Conservation (phyloP, 2,113 vertebrate species). For the Lanius ludovicianus region DNA sequence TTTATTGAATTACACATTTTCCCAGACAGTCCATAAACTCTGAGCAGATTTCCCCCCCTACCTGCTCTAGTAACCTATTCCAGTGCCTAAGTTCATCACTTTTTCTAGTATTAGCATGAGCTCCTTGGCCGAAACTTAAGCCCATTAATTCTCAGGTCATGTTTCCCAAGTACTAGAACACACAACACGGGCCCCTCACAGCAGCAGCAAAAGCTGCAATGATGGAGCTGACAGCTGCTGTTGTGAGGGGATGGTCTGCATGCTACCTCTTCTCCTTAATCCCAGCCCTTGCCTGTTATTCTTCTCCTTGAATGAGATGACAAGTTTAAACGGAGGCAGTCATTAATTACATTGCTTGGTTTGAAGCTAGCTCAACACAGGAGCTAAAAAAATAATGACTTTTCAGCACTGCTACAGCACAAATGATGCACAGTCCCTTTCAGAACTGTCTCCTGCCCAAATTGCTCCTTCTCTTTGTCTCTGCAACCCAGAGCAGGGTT, state of each 20-base stretch:
- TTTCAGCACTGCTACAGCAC: background rate
- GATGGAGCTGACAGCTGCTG: background rate
- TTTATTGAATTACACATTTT: background rate
- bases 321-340: background rate
- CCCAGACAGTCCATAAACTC: background rate
- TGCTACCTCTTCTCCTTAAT: background rate
- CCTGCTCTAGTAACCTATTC: background rate
- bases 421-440: background rate
- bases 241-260: background rate
- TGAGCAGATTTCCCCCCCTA: background rate
- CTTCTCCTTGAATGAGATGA: background rate
- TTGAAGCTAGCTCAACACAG: background rate
- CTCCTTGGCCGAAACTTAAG: background rate
- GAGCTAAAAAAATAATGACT: background rate
- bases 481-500: background rate
- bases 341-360: background rate
- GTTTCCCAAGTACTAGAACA: background rate
- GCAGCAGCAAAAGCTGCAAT: background rate
- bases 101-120: background rate
- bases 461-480: background rate
- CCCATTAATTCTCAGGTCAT: background rate
- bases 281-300: background rate
- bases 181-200: background rate
- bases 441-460: background rate
- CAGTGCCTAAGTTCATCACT: background rate